These are phyloP conservation scores for Hydrophis major DNA, from an alignment of 2,797 vertebrate genomes.

Conservation along the genomic window DNA sequence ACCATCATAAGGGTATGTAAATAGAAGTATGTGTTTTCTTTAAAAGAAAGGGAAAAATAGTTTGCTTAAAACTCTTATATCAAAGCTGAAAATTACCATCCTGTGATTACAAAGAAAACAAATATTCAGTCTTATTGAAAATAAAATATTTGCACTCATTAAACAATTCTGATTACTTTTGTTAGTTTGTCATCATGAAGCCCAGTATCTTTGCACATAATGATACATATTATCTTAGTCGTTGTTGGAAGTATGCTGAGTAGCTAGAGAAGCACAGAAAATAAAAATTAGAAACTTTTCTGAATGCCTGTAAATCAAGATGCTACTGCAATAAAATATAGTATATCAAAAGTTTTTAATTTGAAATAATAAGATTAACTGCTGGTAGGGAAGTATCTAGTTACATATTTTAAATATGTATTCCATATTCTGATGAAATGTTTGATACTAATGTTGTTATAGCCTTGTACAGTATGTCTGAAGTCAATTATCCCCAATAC, in stretches of 20 bases:
- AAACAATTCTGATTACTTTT: not conserved
- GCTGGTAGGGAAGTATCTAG: not conserved
- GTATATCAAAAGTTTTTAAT: not conserved
- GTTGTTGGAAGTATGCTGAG: slow-evolving; percentile 3
- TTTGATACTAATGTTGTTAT: not conserved
- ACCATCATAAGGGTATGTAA: not conserved
- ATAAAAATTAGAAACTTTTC: not conserved
- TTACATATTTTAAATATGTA: not conserved
- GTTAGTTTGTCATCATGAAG: not conserved
- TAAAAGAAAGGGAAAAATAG: not conserved
- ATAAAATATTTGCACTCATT: not conserved
- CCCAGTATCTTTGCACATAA: not conserved
- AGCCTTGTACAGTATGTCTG: not conserved
- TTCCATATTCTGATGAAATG: not conserved
- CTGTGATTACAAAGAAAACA: not conserved
- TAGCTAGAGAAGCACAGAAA: not conserved
- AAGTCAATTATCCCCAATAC: not conserved
- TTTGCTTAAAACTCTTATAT: not conserved
- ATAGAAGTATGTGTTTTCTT: not conserved
- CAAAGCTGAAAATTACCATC: not conserved
- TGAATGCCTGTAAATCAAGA: not conserved
- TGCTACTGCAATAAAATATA: not conserved
- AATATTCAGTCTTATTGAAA: not conserved
- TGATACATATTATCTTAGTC: not conserved
- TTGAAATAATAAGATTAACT: not conserved